These are phyloP conservation scores for Caenorhabditis tropicalis DNA, from an alignment of 1,140 invertebrate genomes.

Conservation along the genomic window DNA sequence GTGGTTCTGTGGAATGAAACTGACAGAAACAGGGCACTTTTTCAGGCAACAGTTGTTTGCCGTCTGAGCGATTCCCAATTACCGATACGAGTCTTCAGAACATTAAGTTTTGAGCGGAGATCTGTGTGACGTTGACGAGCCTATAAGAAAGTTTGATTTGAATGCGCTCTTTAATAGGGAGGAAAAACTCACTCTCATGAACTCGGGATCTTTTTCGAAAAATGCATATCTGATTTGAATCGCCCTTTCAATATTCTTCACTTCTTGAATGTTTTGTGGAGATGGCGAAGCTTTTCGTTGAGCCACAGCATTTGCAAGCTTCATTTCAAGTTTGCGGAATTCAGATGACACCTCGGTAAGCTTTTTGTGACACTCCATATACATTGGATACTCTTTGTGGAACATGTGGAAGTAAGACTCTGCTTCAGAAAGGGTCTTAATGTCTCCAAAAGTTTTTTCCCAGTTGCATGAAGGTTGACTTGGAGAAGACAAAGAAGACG, in stretches of 20 bases:
- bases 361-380: slow-evolving; percentile 40
- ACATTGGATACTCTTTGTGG: slow-evolving; percentile 34
- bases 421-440: slow-evolving; percentile 24
- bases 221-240: slow-evolving; percentile 33
- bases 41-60: background rate
- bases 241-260: background rate
- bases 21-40: background rate
- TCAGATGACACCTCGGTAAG: background rate
- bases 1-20: background rate
- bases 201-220: slow-evolving; percentile 29
- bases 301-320: background rate
- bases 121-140: slow-evolving; percentile 49
- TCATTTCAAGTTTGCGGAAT: background rate
- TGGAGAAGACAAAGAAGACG: slow-evolving; percentile 31
- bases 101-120: slow-evolving; percentile 48
- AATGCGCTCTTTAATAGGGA: background rate
- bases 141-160: background rate
- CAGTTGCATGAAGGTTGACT: slow-evolving; percentile 41
- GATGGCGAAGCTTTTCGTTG: background rate
- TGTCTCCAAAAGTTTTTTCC: slow-evolving; percentile 37
- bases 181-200: slow-evolving; percentile 27
- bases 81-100: slow-evolving; percentile 45
- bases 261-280: slow-evolving; percentile 11
- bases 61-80: slow-evolving; percentile 29
- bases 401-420: slow-evolving; percentile 37